Percentiles rank a stretch among this genome's conserved stretches.
Evolutionary conservation across 2,113 vertebrate species (phyloP).

Genomic region (Oplegnathus fasciatus): DNA sequence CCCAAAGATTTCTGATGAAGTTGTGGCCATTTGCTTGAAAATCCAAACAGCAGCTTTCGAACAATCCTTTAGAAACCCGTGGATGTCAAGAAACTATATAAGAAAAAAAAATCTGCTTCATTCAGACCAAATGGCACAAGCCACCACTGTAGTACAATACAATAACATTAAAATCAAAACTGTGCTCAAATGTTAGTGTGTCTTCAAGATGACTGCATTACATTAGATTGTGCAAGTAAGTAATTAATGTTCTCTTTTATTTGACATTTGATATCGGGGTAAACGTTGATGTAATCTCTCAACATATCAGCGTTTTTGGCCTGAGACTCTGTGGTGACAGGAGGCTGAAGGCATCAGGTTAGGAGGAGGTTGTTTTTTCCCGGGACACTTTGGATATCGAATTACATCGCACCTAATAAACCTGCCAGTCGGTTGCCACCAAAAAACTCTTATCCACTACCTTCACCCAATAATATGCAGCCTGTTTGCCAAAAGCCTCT

Average conservation of each 20-base stretch:
- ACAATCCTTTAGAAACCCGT: not conserved
- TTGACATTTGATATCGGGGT: slow-evolving; percentile 38
- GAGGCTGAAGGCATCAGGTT: slow-evolving; percentile 20
- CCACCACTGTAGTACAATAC: not conserved
- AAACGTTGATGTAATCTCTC: slow-evolving; percentile 39
- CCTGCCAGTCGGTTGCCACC: slow-evolving; percentile 66
- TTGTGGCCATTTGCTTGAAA: not conserved
- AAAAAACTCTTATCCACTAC: slow-evolving; percentile 51
- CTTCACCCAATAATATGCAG: slow-evolving; percentile 55
- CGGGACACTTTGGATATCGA: slow-evolving; percentile 49
- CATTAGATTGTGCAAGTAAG: not conserved
- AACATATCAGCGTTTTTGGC: slow-evolving; percentile 30
- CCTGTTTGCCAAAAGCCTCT: slow-evolving; percentile 53
- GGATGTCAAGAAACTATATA: not conserved
- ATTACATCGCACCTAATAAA: slow-evolving; percentile 72
- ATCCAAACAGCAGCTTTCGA: not conserved
- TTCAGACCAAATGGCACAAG: not conserved
- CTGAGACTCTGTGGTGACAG: slow-evolving; percentile 37
- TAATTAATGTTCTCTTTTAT: slow-evolving; percentile 41
- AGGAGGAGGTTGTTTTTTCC: slow-evolving; percentile 15
- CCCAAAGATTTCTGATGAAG: not conserved
- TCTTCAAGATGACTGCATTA: not conserved
- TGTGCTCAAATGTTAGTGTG: not conserved
- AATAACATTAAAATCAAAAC: not conserved
- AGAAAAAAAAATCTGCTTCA: too few species aligned